These are phyloP conservation scores for Drosophila anceps DNA, from an alignment of 2,888 invertebrate species.

Conservation along the genomic window DNA sequence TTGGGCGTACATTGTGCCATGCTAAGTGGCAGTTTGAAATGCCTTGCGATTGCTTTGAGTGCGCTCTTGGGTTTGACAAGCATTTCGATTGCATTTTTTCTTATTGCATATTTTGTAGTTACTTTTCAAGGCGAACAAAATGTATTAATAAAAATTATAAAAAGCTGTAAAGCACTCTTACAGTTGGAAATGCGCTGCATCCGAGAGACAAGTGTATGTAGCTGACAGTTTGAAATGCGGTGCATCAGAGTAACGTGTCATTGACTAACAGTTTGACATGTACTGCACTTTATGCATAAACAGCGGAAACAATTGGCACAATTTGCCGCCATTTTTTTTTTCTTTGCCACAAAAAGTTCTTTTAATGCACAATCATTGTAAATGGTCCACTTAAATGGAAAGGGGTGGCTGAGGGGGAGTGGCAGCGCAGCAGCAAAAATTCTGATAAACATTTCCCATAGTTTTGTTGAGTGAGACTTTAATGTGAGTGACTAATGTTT, in stretches of 20 bases:
- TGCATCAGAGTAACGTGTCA: too few species aligned
- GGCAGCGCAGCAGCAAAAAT: slow-evolving; percentile 1
- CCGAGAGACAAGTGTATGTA: too few species aligned
- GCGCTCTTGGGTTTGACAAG: not conserved
- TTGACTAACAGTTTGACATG: slow-evolving; percentile 12
- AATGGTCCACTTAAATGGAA: slow-evolving; percentile 32
- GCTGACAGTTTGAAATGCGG: not conserved
- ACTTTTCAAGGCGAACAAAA: not conserved
- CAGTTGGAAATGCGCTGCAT: not conserved
- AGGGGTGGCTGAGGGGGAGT: too few species aligned
- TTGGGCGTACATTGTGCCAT: slow-evolving; percentile 1
- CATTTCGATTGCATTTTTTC: not conserved
- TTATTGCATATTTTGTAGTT: not conserved
- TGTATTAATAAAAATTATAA: slow-evolving; percentile 1
- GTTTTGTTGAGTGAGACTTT: not conserved
- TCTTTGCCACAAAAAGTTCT: slow-evolving; percentile 10
- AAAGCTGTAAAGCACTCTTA: not conserved
- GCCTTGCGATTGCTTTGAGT: not conserved
- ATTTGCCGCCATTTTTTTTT: slow-evolving; percentile 5
- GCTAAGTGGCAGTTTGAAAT: slow-evolving; percentile 12
- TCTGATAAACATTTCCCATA: not conserved
- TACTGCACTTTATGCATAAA: slow-evolving; percentile 13
- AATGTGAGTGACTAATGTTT: not conserved
- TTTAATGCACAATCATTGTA: slow-evolving; percentile 43
- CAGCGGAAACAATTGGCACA: slow-evolving; percentile 17